Evolutionary conservation across 2,113 vertebrate species (phyloP), one percentile per base, ranked within the genome.

Genomic region (Gadus chalcogrammus): DNA sequence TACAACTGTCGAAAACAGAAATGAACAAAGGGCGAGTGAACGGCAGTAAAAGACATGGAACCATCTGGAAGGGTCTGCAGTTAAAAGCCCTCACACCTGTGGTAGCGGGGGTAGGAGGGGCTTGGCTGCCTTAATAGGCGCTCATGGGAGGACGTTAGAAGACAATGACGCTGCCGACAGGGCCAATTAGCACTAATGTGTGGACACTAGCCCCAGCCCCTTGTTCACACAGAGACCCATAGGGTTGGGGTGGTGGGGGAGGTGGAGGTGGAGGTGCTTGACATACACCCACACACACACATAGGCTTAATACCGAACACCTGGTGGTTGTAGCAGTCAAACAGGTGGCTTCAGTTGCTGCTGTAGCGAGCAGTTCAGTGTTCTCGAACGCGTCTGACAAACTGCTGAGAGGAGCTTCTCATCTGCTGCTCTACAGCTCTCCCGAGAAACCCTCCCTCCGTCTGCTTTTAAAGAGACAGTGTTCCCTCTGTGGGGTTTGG

Each of bases 141-240:
- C 11, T 48, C 42, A 48, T 48, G 42, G 42, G 42, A 48, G 42
- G 42, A 48, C 42, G 8, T 48, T 48, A 48, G 42, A 48, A 13
- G 7, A 48, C 42, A 13, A 48, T 13, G 42, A 48, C 8, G 55
- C 74, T 69, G 79, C 67, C 82, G 78, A 83, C 73, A 74, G 74
- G 83, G 70, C 76, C 79, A 88, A 85, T 91, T 91, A 88, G 78
- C 86, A 81, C 82, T 73, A 75, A 84, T 83, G 87, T 86, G 87
- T 86, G 69, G 74, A 48, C 48, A 59, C 62, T 4, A 61, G 58
- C 74, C 16, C 73, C 77, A n/a, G 75, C 75, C 71, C 60, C 59
- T 80, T 59, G 76, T 85, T 86, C 82, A 86, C 86, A 84, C 76
- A 48, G 9, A 42, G 6, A 42, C 38, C 1, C 38, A 42, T 13